Evolutionary conservation across 1,140 invertebrate genomes (phyloP).

Genomic region (Coelopa frigida): DNA sequence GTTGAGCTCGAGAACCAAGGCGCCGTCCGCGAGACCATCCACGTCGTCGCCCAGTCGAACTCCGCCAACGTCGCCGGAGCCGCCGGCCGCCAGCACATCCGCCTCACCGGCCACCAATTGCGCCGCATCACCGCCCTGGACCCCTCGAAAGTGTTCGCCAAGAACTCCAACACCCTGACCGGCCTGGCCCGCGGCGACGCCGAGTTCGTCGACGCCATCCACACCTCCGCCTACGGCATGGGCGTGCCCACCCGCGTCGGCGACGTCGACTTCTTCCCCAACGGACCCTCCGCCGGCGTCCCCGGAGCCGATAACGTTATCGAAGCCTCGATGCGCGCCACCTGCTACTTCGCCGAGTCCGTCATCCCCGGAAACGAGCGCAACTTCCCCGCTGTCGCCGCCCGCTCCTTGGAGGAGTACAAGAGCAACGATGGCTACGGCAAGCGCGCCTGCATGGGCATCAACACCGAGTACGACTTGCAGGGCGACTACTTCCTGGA

Average conservation of each 20-base stretch:
- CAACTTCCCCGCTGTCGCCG: conserved; percentile 35
- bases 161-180: conserved; percentile 45
- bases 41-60: conserved; percentile 38
- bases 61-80: conserved; percentile 49
- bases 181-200: conserved; percentile 51
- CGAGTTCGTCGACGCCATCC: conserved; percentile 63
- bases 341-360: conserved; percentile 56
- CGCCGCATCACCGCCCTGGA: conserved; percentile 62
- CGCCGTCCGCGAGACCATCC: conserved; percentile 35
- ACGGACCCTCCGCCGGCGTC: conserved; percentile 49
- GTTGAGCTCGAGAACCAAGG: conserved; percentile 31
- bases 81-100: conserved; percentile 55
- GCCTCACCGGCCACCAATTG: conserved; percentile 43
- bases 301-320: conserved; percentile 51
- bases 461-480: conserved; percentile 30
- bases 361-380: conserved; percentile 46
- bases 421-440: conserved; percentile 32
- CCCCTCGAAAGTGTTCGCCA: conserved; percentile 61
- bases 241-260: conserved; percentile 61
- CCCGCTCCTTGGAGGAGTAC: conserved; percentile 36
- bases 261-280: conserved; percentile 72
- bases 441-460: conserved; percentile 38
- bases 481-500: conserved; percentile 38
- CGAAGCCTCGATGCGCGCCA: conserved; percentile 58
- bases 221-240: conserved; percentile 63